A percentile compares a stretch with the other conserved stretches of the same genome.
These are phyloP conservation scores for Microcebus griseorufus DNA, from an alignment of 2,113 vertebrate species.

Conservation along the genomic window DNA sequence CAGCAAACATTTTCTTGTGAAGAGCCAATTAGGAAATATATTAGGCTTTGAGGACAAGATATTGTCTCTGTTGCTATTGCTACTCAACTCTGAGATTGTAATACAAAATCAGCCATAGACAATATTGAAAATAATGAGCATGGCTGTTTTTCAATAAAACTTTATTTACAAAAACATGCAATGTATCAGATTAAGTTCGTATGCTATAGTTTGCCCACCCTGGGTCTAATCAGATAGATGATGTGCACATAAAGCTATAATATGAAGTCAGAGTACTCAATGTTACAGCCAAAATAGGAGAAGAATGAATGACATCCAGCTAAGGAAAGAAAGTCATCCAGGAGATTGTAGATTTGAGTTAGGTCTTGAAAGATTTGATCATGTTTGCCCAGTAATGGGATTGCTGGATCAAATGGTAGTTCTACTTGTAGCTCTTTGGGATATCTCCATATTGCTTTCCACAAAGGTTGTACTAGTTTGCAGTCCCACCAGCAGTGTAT, in stretches of 20 bases:
- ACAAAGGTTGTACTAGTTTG: too few species aligned
- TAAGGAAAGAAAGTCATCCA: background rate
- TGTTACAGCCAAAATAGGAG: background rate
- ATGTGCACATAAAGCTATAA: background rate
- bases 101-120: background rate
- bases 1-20: constrained; percentile 21
- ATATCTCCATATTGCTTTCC: too few species aligned
- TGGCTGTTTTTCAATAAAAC: background rate
- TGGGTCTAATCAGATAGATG: background rate
- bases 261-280: background rate
- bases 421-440: too few species aligned
- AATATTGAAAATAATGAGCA: background rate
- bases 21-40: background rate
- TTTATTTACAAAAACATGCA: background rate
- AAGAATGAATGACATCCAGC: background rate
- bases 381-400: background rate
- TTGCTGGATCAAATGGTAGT: too few species aligned
- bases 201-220: background rate
- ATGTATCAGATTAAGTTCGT: background rate
- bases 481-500: too few species aligned
- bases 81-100: background rate
- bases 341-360: constrained; percentile 13
- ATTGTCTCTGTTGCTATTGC: background rate
- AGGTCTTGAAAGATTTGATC: background rate
- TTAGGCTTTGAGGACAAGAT: background rate